Conservation (phyloP, 2,113 vertebrate species). For the Grus americana region DNA sequence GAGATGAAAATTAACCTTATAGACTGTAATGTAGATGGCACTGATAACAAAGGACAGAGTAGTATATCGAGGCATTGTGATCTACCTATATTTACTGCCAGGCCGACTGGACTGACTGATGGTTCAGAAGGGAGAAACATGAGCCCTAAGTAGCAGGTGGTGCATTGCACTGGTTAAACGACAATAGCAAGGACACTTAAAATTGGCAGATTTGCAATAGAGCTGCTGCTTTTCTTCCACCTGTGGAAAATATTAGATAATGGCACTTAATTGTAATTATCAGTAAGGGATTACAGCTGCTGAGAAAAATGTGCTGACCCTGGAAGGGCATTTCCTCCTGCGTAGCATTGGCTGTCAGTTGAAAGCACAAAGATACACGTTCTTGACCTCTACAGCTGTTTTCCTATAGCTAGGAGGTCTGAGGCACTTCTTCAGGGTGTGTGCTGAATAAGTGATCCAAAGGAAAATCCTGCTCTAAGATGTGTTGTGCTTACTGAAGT, state of each 20-base stretch:
- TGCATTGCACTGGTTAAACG: neutral
- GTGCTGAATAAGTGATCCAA: neutral
- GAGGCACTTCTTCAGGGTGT: neutral
- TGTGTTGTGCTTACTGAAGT: neutral
- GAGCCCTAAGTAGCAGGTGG: neutral
- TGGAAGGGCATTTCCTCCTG: neutral
- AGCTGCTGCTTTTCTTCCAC: neutral
- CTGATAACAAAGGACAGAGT: neutral
- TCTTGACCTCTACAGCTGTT: neutral
- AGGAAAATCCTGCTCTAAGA: neutral
- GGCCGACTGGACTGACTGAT: neutral
- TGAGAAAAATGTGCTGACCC: neutral
- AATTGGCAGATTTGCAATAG: neutral
- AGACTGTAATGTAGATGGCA: too few species aligned
- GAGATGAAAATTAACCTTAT: neutral
- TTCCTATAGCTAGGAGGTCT: too few species aligned
- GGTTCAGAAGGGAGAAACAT: neutral
- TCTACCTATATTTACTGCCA: neutral
- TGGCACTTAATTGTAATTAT: neutral
- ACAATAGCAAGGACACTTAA: neutral
- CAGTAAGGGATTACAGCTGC: neutral
- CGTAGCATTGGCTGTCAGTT: rapidly evolving
- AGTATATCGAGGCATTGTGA: neutral
- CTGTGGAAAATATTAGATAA: neutral
- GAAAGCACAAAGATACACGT: neutral